Base-by-base conservation (phyloP, 2,888 invertebrate species). In the Eueremaeus valkanovi region DNA sequence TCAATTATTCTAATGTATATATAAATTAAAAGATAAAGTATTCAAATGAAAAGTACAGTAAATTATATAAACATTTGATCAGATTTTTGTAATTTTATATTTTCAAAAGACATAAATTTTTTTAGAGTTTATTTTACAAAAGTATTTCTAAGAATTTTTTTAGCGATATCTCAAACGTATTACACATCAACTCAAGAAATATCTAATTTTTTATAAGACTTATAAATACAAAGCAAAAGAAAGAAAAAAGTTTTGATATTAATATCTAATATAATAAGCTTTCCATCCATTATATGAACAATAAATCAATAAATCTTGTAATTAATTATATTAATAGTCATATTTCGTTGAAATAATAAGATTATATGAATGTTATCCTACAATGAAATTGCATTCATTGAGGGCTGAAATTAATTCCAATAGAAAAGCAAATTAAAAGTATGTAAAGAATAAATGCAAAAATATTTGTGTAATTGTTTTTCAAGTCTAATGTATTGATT, bases 321-420 rank as follows among this genome's bases (percentile, higher is more conserved):
- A 70, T 42, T 42, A 42, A 24, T 9, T 40, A 21, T 21, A 70
- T 45, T 70, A 27, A 70, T 45, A 70, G 70, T 70, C 70, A 70
- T 24, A 55, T 31, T 68, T 42, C 40, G 66, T 66, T 66, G 21
- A 66, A 58, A 36, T 5, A 55, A 68, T 45, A 70, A 70, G 21
- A 42, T 16, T 70, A 70, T 70, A 70, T 70, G 18, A 70, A 70
- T 70, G 70, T 70, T 70, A 70, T 70, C 70, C 70, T 70, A 24
- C 68, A 68, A 68, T 42, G 1, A 24, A 42, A 45, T 70, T 45
- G 3, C 27, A 45, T 70, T 42, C 24, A 70, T 45, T 70, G 27
- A 70, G 27, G 45, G 70, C 70, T 70, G 70, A 29, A 21, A 70
- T 42, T 70, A 45, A 45, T 66, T 66, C 9, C 21, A 66, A 16